Base-by-base conservation (phyloP, 2,888 invertebrate genomes). In the Dinocampus coccinellae region DNA sequence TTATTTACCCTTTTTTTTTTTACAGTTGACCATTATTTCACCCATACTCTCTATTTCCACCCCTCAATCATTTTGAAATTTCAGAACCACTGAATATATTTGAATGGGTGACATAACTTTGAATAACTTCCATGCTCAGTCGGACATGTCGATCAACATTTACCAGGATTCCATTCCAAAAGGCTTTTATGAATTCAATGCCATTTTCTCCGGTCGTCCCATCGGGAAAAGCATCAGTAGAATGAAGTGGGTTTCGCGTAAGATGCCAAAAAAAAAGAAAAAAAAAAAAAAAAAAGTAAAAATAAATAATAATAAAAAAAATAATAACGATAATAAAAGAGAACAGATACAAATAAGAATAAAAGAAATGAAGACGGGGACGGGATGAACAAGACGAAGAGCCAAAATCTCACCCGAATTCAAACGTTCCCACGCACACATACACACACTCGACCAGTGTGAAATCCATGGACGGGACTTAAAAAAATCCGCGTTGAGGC, bases 391-490 rank as follows among this genome's bases (percentile, higher is more conserved):
- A 55, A 26, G 29, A 60, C 22, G 16, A 20, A 47, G 16, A 16
- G 16, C 47, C 47, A 16, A 47, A 47, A 47, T 16, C 16, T 47
- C 47, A 7, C 16, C 16, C 16, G 47, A 47, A 16, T 47, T n/a
- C 16, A n/a, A 47, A 47, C 16, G 16, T 16, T 3, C 47, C 3
- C 47, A n/a, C 47, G 47, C 16, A 16, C 57, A n/a, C 16, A 47
- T 16, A 7, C 47, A 7, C 47, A n/a, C 47, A 16, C 16, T 47
- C 57, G 67, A 33, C 57, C 67, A 72, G 72, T 72, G 72, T 72
- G 72, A 72, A 72, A 72, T 68, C 72, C 57, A 67, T 67, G 26
- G 63, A 72, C 57, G 72, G 72, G 63, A 68, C 72, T 72, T 57
- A 63, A 72, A 67, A 63, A 67, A 67, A 72, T 58, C 57, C 67